Evolutionary conservation across 2,888 invertebrate species (phyloP), one percentile per base, ranked within the genome.

Genomic region (Charanyca ferruginea): DNA sequence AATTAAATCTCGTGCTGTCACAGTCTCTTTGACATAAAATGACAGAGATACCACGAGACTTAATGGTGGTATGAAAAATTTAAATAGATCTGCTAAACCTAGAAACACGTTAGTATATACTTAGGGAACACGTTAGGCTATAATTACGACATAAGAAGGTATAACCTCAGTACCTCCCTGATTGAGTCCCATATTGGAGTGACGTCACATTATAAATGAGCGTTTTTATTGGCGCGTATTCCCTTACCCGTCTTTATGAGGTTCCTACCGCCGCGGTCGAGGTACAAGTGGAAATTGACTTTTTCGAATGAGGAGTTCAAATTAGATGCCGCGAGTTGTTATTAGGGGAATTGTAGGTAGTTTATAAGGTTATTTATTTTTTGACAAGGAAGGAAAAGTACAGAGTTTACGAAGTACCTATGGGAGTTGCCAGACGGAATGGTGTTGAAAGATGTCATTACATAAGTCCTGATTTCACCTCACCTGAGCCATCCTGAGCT

Each of bases 111-210:
- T n/a, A n/a, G n/a, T n/a, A n/a, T n/a, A n/a, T n/a, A n/a, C n/a
- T n/a, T n/a, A n/a, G n/a, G n/a, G n/a, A n/a, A n/a, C n/a, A n/a
- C n/a, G n/a, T n/a, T 2, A 54, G 16, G 45, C 20, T 3, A 32
- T 44, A 73, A 49, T 73, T 73, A 73, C 54, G 73, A 49, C 55
- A 45, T 44, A 45, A 53, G 32, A 45, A 65, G 49, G 45, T 45
- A 47, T 54, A 47, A 35, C 58, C 35, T 48, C 44, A 22, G 44
- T 59, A 51, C 54, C 38, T 75, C 52, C 38, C 49, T 73, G 83
- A 83, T 81, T 80, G 80, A 79, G 67, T 73, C 23, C 42, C 38
- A 60, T 78, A 76, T 77, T 67, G 44, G 66, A 65, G 61, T 63
- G 62, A 52, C 57, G 65, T 44, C 66, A 64, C 67, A 76, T 79